Conservation (phyloP, 2,113 vertebrate genomes). For the Hiodon tergisus region DNA sequence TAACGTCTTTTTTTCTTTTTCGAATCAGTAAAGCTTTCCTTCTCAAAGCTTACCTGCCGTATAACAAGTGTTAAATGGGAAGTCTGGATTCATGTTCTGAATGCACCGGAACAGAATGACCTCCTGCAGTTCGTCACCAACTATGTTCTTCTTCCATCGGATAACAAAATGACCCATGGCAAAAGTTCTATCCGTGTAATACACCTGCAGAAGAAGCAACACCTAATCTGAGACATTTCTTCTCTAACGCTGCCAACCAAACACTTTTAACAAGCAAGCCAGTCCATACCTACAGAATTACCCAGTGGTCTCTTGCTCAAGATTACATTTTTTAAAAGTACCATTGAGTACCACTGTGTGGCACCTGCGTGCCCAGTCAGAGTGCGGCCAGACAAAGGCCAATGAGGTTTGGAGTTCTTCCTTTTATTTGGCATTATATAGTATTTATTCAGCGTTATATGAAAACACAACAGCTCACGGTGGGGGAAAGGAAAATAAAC, state of each 20-base stretch:
- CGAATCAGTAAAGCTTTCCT: neutral
- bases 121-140: slow-evolving; percentile 77
- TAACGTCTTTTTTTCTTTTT: neutral
- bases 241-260: neutral
- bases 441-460: no score
- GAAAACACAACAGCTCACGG: no score
- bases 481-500: no score
- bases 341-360: neutral
- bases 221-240: neutral
- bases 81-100: slow-evolving; percentile 73
- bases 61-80: slow-evolving; percentile 76
- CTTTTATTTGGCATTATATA: no score
- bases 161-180: slow-evolving; percentile 90
- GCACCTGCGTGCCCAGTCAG: no score
- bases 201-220: slow-evolving; percentile 76
- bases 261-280: neutral
- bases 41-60: slow-evolving; percentile 65
- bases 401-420: no score
- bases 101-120: slow-evolving; percentile 86
- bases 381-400: no score
- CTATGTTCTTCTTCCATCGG: slow-evolving; percentile 78
- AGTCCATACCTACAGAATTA: neutral
- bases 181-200: slow-evolving; percentile 77
- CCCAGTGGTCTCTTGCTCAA: neutral
- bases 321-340: slow-evolving; percentile 1